These are phyloP conservation scores for Rana temporaria DNA, from an alignment of 2,113 vertebrate genomes.

Conservation along the genomic window DNA sequence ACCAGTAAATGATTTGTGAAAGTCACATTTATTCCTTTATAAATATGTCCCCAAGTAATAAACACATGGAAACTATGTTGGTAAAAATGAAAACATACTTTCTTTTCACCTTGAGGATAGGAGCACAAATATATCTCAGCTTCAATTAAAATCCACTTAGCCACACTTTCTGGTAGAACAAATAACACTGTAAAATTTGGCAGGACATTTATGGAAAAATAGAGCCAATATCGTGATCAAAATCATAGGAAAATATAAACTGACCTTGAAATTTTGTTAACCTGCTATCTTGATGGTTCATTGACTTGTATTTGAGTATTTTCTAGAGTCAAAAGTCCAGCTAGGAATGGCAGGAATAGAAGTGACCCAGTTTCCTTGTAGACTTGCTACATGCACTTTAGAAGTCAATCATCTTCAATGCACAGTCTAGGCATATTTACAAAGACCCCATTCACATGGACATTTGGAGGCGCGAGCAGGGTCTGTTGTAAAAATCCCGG, in stretches of 20 bases:
- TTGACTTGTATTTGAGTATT: background rate
- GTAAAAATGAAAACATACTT: constrained; percentile 1
- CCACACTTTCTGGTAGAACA: constrained; percentile 15
- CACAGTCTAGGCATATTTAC: no score
- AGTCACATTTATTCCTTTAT: no score
- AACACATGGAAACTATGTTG: background rate
- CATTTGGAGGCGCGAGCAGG: no score
- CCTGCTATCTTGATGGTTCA: background rate
- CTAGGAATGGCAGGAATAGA: no score
- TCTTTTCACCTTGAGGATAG: constrained; percentile 21
- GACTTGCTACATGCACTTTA: no score
- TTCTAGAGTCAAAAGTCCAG: no score
- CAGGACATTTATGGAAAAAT: constrained; percentile 9
- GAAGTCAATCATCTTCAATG: no score
- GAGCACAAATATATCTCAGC: constrained; percentile 6
- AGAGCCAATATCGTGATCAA: constrained; percentile 8
- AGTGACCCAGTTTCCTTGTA: no score
- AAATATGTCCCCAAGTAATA: background rate
- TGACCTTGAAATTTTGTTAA: constrained; percentile 24
- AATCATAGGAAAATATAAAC: constrained; percentile 1
- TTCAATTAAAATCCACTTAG: constrained; percentile 22
- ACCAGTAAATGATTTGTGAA: background rate
- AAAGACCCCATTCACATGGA: no score
- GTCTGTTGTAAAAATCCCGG: no score
- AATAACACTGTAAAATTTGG: constrained; percentile 28